Evolutionary conservation across 2,888 invertebrate species (phyloP), one percentile per base, ranked within the genome.

Genomic region (Stenchaetothrips biformis): DNA sequence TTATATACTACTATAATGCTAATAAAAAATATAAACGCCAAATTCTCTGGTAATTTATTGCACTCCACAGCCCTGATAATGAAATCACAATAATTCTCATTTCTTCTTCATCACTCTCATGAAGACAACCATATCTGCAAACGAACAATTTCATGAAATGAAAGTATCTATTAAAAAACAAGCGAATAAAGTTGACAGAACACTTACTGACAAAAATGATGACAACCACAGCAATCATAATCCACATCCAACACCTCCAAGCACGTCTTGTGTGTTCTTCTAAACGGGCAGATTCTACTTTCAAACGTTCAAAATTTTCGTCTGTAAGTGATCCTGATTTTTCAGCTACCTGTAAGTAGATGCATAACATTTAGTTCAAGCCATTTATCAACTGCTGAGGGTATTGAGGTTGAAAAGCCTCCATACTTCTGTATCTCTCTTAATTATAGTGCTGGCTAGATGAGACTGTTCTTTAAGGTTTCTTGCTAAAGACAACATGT

Each of bases 201-300:
- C 82, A 89, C 93, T 91, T 88, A 95, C 95, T 94, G 82, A 98
- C 92, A 88, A 98, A 98, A 84, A 95, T 93, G 81, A 92, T 89
- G 86, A 95, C 91, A 78, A 98, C 97, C 79, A 95, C 88, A 8
- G 92, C 91, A 80, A 98, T 89, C 94, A 97, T 94, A 62, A 97
- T 88, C 96, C 97, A 97, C 83, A 97, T 91, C 96, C 97, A 97
- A 87, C 97, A 98, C 85, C 95, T 95, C 92, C 96, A 97, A 0
- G 95, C 94, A 82, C 94, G 92, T 82, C 92, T 91, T 37, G 95
- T 96, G 87, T 96, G 96, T 83, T 94, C 94, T 83, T 93, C 92
- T 62, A 98, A 88, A 84, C 94, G 92, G 77, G 92, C 92, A 0
- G 95, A 94, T 87, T 97, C 97, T 74, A 90, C 90, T 85, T 93